phyloP scores from a whole-genome alignment of 2,888 invertebrate genomes.

The Steinernema hermaphroditum region DNA sequence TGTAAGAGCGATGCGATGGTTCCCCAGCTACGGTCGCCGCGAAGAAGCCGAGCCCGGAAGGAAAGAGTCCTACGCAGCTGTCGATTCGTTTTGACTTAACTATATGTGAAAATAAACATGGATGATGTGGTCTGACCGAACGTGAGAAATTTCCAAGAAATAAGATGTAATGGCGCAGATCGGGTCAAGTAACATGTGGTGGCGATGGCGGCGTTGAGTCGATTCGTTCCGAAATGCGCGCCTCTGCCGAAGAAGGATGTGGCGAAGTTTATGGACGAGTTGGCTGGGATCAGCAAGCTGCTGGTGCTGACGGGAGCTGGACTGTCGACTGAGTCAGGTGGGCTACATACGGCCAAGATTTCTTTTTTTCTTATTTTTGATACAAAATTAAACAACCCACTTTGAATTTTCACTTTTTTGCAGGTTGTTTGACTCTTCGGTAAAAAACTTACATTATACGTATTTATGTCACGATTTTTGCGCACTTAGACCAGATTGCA shows the following conservation, averaged over 20 bases:
- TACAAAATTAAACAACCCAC: too few relatives aligned
- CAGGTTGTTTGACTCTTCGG: too few relatives aligned
- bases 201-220: background rate
- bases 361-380: too few relatives aligned
- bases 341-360: too few relatives aligned
- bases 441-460: too few relatives aligned
- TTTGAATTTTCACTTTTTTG: too few relatives aligned
- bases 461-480: too few relatives aligned
- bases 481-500: too few relatives aligned
- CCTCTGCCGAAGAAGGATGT: conserved; percentile 12
- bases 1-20: background rate
- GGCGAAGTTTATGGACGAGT: background rate
- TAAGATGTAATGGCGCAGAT: too few relatives aligned
- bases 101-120: background rate
- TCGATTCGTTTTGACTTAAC: background rate
- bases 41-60: background rate
- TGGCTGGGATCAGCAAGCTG: conserved; percentile 56
- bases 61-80: background rate
- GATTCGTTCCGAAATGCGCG: conserved; percentile 1
- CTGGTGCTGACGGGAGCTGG: conserved; percentile 88
- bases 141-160: background rate
- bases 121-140: background rate
- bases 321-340: conserved; percentile 85
- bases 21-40: background rate
- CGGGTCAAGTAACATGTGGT: too few relatives aligned